Conservation (phyloP, 1,140 invertebrate genomes). For the Drosophila oshimai region DNA sequence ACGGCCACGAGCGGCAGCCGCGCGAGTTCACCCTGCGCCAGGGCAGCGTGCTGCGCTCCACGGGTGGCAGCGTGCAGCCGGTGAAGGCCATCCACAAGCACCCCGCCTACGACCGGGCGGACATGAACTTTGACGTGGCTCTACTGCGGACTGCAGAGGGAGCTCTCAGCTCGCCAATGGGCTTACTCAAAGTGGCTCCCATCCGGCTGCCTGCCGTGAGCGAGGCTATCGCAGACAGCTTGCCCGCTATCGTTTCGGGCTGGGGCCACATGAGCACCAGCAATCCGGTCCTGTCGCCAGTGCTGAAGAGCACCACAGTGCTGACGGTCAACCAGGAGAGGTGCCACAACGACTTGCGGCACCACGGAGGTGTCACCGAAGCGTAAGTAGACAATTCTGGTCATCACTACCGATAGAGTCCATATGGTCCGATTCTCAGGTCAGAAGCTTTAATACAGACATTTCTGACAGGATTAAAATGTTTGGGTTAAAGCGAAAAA, state of each 20-base stretch:
- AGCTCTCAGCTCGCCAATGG: conserved; percentile 25
- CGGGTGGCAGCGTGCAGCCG: conserved; percentile 57
- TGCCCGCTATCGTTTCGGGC: conserved; percentile 61
- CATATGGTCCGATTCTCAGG: no score
- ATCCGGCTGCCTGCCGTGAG: conserved; percentile 51
- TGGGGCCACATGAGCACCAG: conserved; percentile 77
- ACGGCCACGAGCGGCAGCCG: conserved; percentile 55
- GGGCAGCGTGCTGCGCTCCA: conserved; percentile 46
- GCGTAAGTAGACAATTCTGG: conserved; percentile 69
- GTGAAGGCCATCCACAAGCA: conserved; percentile 70
- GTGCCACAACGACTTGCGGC: conserved; percentile 54
- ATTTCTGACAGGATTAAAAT: no score
- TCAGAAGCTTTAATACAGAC: no score
- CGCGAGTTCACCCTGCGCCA: conserved; percentile 65
- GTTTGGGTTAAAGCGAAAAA: no score
- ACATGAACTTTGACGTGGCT: conserved; percentile 76
- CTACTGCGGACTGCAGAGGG: conserved; percentile 50
- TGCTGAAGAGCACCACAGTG: conserved; percentile 69
- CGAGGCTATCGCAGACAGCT: conserved; percentile 40
- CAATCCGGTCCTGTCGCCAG: conserved; percentile 55
- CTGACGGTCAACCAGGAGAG: conserved; percentile 65
- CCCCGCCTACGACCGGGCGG: conserved; percentile 67
- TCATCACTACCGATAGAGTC: no score
- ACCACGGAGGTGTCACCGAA: conserved; percentile 67
- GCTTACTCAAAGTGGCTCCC: conserved; percentile 45